Evolutionary conservation across 1,140 invertebrate species (phyloP).

Genomic region (Panagrolaimus sp.): DNA sequence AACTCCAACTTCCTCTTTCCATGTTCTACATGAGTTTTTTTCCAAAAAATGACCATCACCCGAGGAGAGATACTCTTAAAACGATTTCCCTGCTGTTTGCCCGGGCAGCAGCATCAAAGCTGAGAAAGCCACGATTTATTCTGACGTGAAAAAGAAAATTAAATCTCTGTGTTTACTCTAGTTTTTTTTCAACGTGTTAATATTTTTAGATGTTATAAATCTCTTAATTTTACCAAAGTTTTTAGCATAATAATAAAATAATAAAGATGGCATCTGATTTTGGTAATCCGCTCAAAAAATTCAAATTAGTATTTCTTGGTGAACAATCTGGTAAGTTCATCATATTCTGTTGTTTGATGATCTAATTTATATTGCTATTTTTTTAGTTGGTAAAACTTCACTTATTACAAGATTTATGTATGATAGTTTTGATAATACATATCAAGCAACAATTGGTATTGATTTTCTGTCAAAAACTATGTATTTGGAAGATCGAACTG

Average conservation of each 20-base stretch:
- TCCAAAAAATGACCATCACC: no score
- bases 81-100: no score
- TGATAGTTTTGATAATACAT: constrained; percentile 99
- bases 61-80: no score
- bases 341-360: neutral
- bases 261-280: constrained; percentile 73
- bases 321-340: constrained; percentile 90
- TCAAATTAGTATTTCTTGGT: constrained; percentile 97
- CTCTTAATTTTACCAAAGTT: no score
- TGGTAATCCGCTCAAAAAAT: constrained; percentile 94
- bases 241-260: neutral
- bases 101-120: no score
- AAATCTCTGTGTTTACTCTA: no score
- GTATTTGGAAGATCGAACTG: constrained; percentile 98
- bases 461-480: constrained; percentile 99
- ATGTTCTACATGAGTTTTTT: no score
- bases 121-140: no score
- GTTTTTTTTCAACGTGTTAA: no score
- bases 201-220: no score
- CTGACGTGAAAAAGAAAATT: no score
- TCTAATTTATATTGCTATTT: constrained; percentile 33
- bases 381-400: constrained; percentile 96
- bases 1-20: no score
- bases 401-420: constrained; percentile 99
- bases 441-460: constrained; percentile 99